These are phyloP conservation scores for Lophochroa leadbeateri DNA, from an alignment of 2,113 vertebrate genomes.

Conservation along the genomic window DNA sequence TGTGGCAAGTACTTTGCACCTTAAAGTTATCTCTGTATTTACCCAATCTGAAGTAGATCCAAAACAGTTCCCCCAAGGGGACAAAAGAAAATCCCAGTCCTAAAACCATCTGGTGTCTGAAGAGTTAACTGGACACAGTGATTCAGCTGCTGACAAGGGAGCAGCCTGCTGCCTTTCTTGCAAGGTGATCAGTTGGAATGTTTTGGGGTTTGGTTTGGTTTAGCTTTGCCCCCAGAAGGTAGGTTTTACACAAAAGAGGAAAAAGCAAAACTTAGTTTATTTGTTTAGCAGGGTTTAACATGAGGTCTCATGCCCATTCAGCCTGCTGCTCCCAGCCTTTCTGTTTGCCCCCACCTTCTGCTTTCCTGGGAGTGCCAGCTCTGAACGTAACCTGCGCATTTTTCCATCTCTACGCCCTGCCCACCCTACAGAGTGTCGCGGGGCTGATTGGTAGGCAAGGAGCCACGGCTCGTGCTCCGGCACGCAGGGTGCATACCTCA, in stretches of 20 bases:
- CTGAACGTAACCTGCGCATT: constrained; percentile 68
- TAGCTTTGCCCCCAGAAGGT: not conserved
- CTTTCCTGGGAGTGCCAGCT: constrained; percentile 61
- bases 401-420: constrained; percentile 54
- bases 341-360: not conserved
- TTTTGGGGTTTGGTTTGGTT: not conserved
- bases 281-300: not conserved
- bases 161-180: not conserved
- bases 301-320: accelerated
- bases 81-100: not conserved
- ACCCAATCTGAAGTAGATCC: not conserved
- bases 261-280: not conserved
- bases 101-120: not conserved
- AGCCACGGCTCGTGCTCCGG: constrained; percentile 53
- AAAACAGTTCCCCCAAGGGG: not conserved
- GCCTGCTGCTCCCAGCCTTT: not conserved
- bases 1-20: not conserved
- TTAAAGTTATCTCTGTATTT: not conserved
- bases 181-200: constrained; percentile 10
- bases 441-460: constrained; percentile 61
- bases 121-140: constrained; percentile 6
- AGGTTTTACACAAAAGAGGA: not conserved
- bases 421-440: constrained; percentile 24
- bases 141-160: not conserved
- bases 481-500: constrained; percentile 47